These are phyloP conservation scores for Horisme vitalbata DNA, from an alignment of 2,888 invertebrate species.

Conservation along the genomic window DNA sequence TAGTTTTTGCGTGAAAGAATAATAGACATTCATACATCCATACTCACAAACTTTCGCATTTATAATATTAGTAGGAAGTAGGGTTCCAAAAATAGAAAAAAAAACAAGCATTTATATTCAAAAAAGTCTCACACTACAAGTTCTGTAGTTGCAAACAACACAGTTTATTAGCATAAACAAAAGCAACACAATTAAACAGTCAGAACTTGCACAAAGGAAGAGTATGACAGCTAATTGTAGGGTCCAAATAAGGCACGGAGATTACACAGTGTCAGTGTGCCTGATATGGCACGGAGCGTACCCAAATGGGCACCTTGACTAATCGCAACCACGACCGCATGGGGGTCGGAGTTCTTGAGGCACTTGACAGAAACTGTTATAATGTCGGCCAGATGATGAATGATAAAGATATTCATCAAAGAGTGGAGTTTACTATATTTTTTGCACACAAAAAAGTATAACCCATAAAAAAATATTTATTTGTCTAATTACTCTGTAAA, in stretches of 20 bases:
- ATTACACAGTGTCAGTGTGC: slow-evolving; percentile 62
- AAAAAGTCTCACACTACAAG: slow-evolving; percentile 3
- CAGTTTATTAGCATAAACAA: slow-evolving; percentile 35
- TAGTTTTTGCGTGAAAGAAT: too few relatives aligned
- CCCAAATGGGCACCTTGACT: slow-evolving; percentile 74
- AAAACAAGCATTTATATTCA: neutral
- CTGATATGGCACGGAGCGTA: slow-evolving; percentile 55
- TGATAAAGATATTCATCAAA: slow-evolving; percentile 24
- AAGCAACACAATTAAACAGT: slow-evolving; percentile 34
- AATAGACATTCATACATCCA: too few relatives aligned
- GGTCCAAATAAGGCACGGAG: slow-evolving; percentile 64
- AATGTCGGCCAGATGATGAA: slow-evolving; percentile 34
- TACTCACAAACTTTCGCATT: too few relatives aligned
- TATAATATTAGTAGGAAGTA: too few relatives aligned
- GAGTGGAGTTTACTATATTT: slow-evolving; percentile 8
- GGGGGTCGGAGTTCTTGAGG: slow-evolving; percentile 51
- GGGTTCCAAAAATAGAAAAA: too few relatives aligned
- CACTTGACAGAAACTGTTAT: slow-evolving; percentile 45
- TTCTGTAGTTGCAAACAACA: slow-evolving; percentile 8
- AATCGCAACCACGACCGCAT: slow-evolving; percentile 60
- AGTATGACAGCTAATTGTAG: slow-evolving; percentile 70
- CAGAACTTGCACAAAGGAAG: slow-evolving; percentile 61
- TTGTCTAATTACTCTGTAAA: too few relatives aligned
- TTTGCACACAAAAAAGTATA: neutral
- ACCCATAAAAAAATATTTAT: neutral